Evolutionary conservation across 2,888 invertebrate genomes (phyloP), one percentile per base, ranked within the genome.

Genomic region (Lepidonotus clava): DNA sequence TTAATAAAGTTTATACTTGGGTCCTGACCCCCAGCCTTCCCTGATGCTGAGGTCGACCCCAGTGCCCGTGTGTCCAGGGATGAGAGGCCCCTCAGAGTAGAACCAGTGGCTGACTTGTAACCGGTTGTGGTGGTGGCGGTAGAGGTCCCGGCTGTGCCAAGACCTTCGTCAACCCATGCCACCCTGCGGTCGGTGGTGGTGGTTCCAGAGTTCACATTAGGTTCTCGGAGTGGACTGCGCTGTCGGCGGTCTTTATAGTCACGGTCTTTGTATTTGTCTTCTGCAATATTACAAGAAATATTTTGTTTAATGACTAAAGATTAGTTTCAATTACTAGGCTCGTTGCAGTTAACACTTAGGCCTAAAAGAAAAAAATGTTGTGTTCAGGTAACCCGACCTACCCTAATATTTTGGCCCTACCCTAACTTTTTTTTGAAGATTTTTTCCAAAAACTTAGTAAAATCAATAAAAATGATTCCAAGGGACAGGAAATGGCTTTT

Each of bases 221-320:
- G 34, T 28, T 85, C 85, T 14, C 76, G 61, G 0, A 67, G 46
- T 4, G 46, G 71, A 24, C 85, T 76, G 11, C 51, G 83, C 32
- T 80, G 36, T 8, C 28, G 71, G 11, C 8, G 14, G 4, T 32
- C 32, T 11, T 51, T 28, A 28, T 32, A 40, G 8, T 18, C 28
- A 18, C 67, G 24, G n/a, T 85, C 85, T 66, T 36, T 85, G 51
- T 85, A 76, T 51, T 85, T 85, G 28, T 85, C 85, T 32, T 85
- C 85, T 85, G 71, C 6, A 84, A 84, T 11, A 76, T 5, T 24
- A 76, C 6, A 11, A 28, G 32, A 18, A 36, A 28, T 28, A 61
- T 61, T 11, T 28, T 11, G 61, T 61, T 46, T n/a, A n/a, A n/a
- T n/a, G n/a, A n/a, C n/a, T n/a, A n/a, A n/a, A n/a, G n/a, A n/a